Percentiles rank a stretch among this genome's conserved stretches.
These are phyloP conservation scores for Scopus umbretta DNA, from an alignment of 2,113 vertebrate species.

Conservation along the genomic window DNA sequence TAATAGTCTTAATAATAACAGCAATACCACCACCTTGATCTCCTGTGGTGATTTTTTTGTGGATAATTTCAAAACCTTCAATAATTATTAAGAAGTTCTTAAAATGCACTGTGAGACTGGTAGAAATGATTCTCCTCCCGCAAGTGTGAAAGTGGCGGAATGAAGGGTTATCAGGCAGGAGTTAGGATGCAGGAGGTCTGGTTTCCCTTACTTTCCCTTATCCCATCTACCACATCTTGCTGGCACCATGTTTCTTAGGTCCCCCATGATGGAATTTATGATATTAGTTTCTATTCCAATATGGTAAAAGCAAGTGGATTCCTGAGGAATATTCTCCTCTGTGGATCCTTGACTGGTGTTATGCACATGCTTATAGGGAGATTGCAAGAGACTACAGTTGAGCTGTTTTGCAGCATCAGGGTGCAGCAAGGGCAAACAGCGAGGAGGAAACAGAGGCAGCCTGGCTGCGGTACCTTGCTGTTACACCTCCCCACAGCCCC, in stretches of 20 bases:
- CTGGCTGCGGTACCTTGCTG: background rate
- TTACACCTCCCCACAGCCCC: background rate
- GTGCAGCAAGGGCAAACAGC: background rate
- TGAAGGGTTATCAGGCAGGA: background rate
- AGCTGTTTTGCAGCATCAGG: background rate
- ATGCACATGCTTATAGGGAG: fast-evolving
- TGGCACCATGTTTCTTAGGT: background rate
- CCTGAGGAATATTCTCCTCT: background rate
- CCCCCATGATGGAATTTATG: background rate
- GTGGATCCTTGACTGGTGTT: background rate
- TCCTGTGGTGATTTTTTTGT: background rate
- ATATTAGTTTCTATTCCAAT: background rate
- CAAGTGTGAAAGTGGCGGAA: background rate
- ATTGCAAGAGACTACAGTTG: background rate
- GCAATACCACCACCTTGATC: background rate
- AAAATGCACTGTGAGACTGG: background rate
- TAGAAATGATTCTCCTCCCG: background rate
- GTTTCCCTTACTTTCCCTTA: background rate
- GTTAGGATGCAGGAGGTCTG: background rate
- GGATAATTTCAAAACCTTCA: background rate
- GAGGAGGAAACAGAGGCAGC: background rate
- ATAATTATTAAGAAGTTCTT: background rate
- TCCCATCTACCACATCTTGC: background rate
- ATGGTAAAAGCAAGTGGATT: background rate
- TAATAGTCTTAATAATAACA: background rate